Evolutionary conservation across 2,888 invertebrate genomes (phyloP).

Genomic region (Heliconius ismenius): DNA sequence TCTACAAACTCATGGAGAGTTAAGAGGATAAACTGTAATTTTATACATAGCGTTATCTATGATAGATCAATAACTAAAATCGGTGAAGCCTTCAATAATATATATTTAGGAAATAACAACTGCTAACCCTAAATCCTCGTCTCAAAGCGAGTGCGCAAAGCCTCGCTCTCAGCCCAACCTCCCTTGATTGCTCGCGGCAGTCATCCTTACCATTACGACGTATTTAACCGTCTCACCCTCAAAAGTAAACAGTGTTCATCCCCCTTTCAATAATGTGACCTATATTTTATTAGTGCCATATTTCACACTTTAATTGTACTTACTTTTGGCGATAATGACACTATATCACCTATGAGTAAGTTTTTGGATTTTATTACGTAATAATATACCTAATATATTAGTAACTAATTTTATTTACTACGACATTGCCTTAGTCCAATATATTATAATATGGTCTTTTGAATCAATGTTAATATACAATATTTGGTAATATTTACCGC

Average conservation of each 20-base stretch:
- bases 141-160: conserved; percentile 65
- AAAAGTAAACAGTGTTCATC: conserved; percentile 53
- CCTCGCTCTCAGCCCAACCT: conserved; percentile 69
- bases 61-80: not conserved
- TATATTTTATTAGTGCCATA: conserved; percentile 27
- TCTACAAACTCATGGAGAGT: not conserved
- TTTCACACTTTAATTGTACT: conserved; percentile 15
- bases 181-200: conserved; percentile 52
- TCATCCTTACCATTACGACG: conserved; percentile 38
- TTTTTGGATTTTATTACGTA: not conserved
- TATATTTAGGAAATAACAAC: conserved; percentile 19
- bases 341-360: conserved; percentile 25
- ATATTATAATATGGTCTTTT: not conserved
- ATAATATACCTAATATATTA: not conserved
- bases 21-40: not conserved
- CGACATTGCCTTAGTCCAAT: too few species aligned
- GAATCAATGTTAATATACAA: not conserved
- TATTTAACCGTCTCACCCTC: conserved; percentile 44
- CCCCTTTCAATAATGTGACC: conserved; percentile 43
- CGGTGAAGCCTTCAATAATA: not conserved
- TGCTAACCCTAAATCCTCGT: conserved; percentile 62
- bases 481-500: not conserved
- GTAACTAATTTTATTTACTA: too few species aligned
- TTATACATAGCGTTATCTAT: not conserved
- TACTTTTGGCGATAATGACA: conserved; percentile 12